phyloP scores from a whole-genome alignment of 2,113 vertebrate species.

The Vimba vimba region DNA sequence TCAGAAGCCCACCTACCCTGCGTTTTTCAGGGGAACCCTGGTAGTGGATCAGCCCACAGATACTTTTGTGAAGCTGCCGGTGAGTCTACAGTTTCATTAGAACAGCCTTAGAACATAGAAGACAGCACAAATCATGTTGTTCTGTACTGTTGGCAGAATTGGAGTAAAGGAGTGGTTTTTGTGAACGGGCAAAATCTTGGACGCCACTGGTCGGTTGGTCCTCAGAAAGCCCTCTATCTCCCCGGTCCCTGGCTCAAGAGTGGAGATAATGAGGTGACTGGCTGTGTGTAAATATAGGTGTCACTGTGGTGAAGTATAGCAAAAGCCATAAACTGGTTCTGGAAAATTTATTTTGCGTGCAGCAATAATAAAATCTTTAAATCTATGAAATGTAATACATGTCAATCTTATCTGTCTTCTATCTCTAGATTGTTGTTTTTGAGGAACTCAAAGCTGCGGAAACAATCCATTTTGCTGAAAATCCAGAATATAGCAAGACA shows the following conservation, averaged over 20 bases:
- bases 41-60: slow-evolving; percentile 79
- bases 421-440: slow-evolving; percentile 84
- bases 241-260: slow-evolving; percentile 85
- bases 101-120: not conserved
- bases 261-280: slow-evolving; percentile 85
- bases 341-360: not conserved
- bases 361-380: not conserved
- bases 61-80: slow-evolving; percentile 87
- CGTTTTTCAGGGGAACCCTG: slow-evolving; percentile 82
- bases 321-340: not conserved
- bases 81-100: slow-evolving; percentile 46
- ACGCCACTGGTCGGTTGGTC: slow-evolving; percentile 89
- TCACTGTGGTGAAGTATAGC: not conserved
- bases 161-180: slow-evolving; percentile 89
- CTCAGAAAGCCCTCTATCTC: slow-evolving; percentile 88
- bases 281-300: not conserved
- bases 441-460: slow-evolving; percentile 81
- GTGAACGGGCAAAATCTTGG: slow-evolving; percentile 89
- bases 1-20: slow-evolving; percentile 72
- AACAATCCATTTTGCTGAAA: slow-evolving; percentile 78
- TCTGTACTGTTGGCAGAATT: slow-evolving; percentile 76
- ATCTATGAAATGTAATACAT: not conserved
- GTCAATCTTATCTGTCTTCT: not conserved
- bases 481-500: slow-evolving; percentile 79
- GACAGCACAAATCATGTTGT: not conserved